Evolutionary conservation across 2,797 vertebrate genomes (phyloP).

Genomic region (Mastacembelus armatus): DNA sequence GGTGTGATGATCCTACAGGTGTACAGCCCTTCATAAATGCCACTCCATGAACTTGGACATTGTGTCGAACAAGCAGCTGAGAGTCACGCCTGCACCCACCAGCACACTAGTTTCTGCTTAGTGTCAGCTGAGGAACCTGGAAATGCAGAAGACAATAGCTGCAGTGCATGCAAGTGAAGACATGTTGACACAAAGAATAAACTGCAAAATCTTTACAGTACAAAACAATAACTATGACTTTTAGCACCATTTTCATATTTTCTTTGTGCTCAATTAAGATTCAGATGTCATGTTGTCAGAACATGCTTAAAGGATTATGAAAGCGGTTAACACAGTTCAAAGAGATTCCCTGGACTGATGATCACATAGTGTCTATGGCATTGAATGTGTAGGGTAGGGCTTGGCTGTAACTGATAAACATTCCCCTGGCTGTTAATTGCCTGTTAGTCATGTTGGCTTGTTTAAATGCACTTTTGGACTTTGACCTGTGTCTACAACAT

Average conservation of each 20-base stretch:
- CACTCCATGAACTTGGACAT: slow-evolving; percentile 14
- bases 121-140: slow-evolving; percentile 29
- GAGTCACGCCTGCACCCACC: slow-evolving; percentile 40
- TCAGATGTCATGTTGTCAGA: not conserved
- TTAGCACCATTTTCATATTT: not conserved
- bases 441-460: not conserved
- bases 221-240: slow-evolving; percentile 28
- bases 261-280: slow-evolving; percentile 25
- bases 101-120: slow-evolving; percentile 15
- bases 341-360: not conserved
- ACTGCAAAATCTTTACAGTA: slow-evolving; percentile 25
- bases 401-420: slow-evolving; percentile 17
- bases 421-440: too few relatives aligned
- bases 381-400: not conserved
- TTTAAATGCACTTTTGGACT: slow-evolving; percentile 17
- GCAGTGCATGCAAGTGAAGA: too few relatives aligned
- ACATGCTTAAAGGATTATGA: not conserved
- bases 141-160: not conserved
- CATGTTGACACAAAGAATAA: not conserved
- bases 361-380: not conserved
- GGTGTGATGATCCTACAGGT: slow-evolving; percentile 73
- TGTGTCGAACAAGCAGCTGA: slow-evolving; percentile 45
- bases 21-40: slow-evolving; percentile 68
- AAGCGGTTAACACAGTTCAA: not conserved
- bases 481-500: slow-evolving; percentile 2